These are phyloP conservation scores for Byasa hedistus DNA, from an alignment of 2,888 invertebrate genomes.

Conservation along the genomic window DNA sequence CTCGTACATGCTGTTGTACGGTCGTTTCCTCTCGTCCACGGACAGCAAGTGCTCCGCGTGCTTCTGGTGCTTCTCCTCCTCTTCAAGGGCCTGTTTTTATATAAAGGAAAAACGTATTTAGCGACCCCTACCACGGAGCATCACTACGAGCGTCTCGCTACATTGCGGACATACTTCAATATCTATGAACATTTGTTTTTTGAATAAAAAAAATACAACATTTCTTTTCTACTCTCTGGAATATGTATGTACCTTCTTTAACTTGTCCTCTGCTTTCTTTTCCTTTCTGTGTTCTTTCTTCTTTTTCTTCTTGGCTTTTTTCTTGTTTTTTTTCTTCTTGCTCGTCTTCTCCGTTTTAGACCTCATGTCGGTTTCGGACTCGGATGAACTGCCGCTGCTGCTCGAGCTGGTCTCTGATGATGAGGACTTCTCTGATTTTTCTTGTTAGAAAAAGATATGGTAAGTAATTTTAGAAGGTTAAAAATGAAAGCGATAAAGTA, in stretches of 20 bases:
- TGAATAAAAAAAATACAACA: too few relatives aligned
- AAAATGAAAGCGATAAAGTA: too few relatives aligned
- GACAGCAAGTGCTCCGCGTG: conserved; percentile 83
- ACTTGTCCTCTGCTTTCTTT: conserved; percentile 77
- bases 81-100: conserved; percentile 77
- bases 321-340: conserved; percentile 77
- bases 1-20: conserved; percentile 95
- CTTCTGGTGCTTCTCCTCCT: conserved; percentile 81
- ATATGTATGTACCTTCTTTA: conserved; percentile 71
- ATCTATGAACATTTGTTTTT: too few relatives aligned
- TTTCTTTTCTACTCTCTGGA: too few relatives aligned
- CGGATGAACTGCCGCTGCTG: conserved; percentile 59
- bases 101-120: neutral
- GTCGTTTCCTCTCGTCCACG: conserved; percentile 93
- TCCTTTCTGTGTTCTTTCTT: conserved; percentile 70
- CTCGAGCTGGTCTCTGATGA: conserved; percentile 56
- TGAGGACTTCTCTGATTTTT: conserved; percentile 51
- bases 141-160: too few relatives aligned
- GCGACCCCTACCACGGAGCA: too few relatives aligned
- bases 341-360: conserved; percentile 73
- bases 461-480: too few relatives aligned
- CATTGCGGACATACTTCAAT: too few relatives aligned
- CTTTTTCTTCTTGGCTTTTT: conserved; percentile 69
- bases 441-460: conserved; percentile 36
- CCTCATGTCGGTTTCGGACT: conserved; percentile 60